Evolutionary conservation across 2,113 vertebrate species (phyloP).

Genomic region (Benitochromis conjunctus): DNA sequence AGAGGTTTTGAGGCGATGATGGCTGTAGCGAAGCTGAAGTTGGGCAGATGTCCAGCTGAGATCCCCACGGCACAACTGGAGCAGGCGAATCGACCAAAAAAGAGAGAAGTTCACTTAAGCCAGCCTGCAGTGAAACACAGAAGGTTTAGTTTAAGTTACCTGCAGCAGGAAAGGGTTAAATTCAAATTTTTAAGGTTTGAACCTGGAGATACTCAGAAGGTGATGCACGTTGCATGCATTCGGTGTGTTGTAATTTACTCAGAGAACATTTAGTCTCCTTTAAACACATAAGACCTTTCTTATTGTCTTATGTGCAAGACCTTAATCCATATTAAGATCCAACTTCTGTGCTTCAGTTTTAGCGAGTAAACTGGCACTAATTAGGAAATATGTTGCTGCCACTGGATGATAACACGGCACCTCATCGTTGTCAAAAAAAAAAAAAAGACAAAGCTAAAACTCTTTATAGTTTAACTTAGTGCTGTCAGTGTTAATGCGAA

Average conservation of each 20-base stretch:
- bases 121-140: background rate
- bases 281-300: background rate
- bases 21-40: background rate
- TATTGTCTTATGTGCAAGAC: no score
- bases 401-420: background rate
- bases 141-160: background rate
- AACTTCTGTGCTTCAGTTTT: background rate
- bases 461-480: background rate
- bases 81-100: fast-evolving
- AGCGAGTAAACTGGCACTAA: background rate
- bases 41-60: background rate
- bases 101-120: background rate
- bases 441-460: background rate
- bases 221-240: background rate
- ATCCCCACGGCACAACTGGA: fast-evolving
- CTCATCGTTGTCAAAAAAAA: background rate
- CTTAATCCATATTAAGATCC: background rate
- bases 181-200: background rate
- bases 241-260: background rate
- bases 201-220: background rate
- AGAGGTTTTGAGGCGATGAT: fast-evolving
- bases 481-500: no score
- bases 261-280: background rate
- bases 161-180: background rate
- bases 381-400: background rate